A percentile compares a stretch with the other conserved stretches of the same genome.
phyloP scores from a whole-genome alignment of 2,797 vertebrate genomes.

The Phrynocephalus vlangalii region DNA sequence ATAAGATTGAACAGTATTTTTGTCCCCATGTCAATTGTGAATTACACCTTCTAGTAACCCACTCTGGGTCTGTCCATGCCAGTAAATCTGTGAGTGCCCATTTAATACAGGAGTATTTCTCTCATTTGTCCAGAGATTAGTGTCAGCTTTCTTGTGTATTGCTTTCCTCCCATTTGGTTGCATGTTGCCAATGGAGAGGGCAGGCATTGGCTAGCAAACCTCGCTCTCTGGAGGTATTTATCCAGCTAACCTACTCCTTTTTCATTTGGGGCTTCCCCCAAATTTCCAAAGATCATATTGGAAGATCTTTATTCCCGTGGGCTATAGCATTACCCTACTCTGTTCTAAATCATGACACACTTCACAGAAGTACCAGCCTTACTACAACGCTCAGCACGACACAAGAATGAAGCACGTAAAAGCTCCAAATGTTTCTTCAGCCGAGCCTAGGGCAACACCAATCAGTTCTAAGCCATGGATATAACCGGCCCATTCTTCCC shows the following conservation, averaged over 20 bases:
- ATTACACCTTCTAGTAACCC: no score
- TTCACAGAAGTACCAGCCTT: not conserved
- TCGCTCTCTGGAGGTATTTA: not conserved
- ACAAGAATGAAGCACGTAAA: conserved; percentile 6
- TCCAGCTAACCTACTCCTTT: not conserved
- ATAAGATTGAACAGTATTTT: no score
- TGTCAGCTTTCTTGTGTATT: no score
- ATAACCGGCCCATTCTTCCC: not conserved
- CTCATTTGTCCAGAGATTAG: no score
- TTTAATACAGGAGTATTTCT: no score
- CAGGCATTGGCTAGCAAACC: no score
- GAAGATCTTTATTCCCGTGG: not conserved
- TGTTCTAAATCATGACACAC: not conserved
- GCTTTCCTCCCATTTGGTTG: no score
- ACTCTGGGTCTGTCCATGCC: no score
- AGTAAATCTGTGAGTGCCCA: no score
- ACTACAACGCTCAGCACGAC: not conserved
- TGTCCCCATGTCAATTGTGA: no score
- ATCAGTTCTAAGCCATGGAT: not conserved
- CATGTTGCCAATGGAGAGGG: no score
- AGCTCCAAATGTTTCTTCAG: conserved; percentile 2
- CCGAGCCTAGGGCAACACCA: rapidly evolving
- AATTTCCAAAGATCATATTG: not conserved
- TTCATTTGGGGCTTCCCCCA: not conserved
- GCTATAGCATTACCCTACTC: not conserved